Evolutionary conservation across 2,113 vertebrate genomes (phyloP), one percentile per base, ranked within the genome.

Genomic region (Sinocyclocheilus rhinocerous): DNA sequence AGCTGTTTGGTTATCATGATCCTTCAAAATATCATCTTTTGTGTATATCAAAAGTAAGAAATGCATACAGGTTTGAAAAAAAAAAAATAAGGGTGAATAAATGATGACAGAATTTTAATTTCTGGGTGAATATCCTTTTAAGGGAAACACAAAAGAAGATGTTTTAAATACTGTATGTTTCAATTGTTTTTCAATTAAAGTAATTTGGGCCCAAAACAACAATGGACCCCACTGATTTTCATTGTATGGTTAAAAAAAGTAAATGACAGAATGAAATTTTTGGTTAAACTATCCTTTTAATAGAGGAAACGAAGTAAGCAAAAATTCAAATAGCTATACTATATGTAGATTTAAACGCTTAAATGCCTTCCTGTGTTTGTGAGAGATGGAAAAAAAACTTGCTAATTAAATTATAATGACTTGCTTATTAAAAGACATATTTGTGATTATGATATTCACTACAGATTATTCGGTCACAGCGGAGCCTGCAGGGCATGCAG

Each of bases 381-480:
- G 67, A 70, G 9, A 36, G 16, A 70, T 33, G 29, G 7, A 6
- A 33, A 69, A 36, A 70, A 73, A 1, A 76, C 45, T 48, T 48
- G 13, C 13, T 52, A 16, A 50, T 52, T 52, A 52, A 52, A 16
- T 52, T 52, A 22, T 26, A 52, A 76, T 52, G 12, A 63, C 4
- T 76, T 63, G 20, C 65, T 24, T 42, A 42, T 59, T n/a, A 42
- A 73, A 24, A 42, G 1, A 13, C 5, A 33, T 36, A 33, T 36
- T 8, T 69, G 8, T 22, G 57, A 61, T 45, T 84, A 4, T 78
- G 52, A 26, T 45, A 2, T 72, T 79, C 78, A 18, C 16, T 24
- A n/a, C 69, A 86, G 85, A 82, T 76, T 86, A 52, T 86, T 86
- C 52, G 69, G 79, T 24, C 48, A n/a, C 24, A 26, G 79, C 24